phyloP scores from a whole-genome alignment of 2,888 invertebrate genomes.

The Phaedon cochleariae region DNA sequence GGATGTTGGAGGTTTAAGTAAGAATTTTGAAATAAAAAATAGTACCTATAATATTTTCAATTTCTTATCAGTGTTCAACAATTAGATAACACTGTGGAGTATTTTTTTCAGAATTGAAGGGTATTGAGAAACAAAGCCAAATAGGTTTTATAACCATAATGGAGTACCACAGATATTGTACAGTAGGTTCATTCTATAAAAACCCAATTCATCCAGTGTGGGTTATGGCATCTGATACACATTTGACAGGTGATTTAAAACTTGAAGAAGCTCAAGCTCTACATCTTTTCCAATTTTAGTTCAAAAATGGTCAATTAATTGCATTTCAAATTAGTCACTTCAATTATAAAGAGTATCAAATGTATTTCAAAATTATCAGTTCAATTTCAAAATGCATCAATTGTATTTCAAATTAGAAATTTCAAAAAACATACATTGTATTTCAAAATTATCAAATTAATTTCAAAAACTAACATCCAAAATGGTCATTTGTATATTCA shows the following conservation, averaged over 20 bases:
- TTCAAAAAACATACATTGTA: no score
- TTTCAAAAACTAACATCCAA: no score
- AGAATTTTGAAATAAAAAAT: conserved; percentile 10
- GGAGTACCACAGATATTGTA: conserved; percentile 93
- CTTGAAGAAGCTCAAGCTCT: no score
- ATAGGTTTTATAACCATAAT: conserved; percentile 92
- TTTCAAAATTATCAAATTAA: no score
- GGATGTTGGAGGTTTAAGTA: conserved; percentile 81
- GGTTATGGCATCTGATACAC: conserved; percentile 95
- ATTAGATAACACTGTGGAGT: background rate
- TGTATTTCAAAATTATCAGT: no score
- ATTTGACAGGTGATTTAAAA: conserved; percentile 73
- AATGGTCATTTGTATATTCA: no score
- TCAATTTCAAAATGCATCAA: no score
- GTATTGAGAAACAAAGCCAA: conserved; percentile 85
- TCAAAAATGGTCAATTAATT: no score
- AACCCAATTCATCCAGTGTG: conserved; percentile 92
- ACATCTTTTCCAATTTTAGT: no score
- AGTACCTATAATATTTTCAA: background rate
- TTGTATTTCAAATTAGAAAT: no score
- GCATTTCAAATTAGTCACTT: no score
- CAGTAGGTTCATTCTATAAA: conserved; percentile 92
- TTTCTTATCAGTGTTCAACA: background rate
- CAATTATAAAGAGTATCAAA: no score
- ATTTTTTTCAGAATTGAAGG: conserved; percentile 69